Percentiles rank a stretch among this genome's conserved stretches.
Evolutionary conservation across 1,140 invertebrate genomes (phyloP).

Genomic region (Bombus huntii): DNA sequence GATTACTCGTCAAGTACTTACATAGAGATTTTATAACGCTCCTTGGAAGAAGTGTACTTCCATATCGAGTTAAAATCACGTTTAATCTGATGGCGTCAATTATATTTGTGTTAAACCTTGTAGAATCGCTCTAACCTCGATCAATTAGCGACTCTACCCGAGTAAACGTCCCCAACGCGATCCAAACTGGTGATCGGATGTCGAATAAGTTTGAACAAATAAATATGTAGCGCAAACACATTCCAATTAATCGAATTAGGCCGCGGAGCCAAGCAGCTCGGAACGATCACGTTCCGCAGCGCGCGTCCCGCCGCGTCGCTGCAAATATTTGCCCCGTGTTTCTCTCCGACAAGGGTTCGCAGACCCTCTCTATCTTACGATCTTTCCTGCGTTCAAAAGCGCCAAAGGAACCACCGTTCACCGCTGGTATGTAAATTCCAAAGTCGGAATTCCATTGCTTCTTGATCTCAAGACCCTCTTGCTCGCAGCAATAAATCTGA

Average conservation of each 20-base stretch:
- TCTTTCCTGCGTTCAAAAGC: not conserved
- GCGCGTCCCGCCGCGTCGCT: not conserved
- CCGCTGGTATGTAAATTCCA: not conserved
- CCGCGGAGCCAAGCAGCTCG: too few species aligned
- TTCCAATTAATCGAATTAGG: slow-evolving; percentile 6
- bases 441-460: slow-evolving; percentile 9
- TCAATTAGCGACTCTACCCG: not conserved
- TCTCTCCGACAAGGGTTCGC: not conserved
- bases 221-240: slow-evolving; percentile 4
- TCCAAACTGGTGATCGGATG: not conserved
- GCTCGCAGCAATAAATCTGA: not conserved
- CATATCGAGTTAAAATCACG: not conserved
- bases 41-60: not conserved
- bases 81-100: not conserved
- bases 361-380: not conserved
- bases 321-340: slow-evolving; percentile 25
- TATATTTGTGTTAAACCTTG: not conserved
- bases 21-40: not conserved
- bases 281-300: not conserved
- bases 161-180: not conserved
- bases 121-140: not conserved
- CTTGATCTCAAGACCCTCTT: not conserved
- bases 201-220: not conserved
- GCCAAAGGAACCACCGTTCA: not conserved
- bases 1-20: not conserved